Evolutionary conservation across 1,140 invertebrate genomes (phyloP).

Genomic region (Eumeta japonica): DNA sequence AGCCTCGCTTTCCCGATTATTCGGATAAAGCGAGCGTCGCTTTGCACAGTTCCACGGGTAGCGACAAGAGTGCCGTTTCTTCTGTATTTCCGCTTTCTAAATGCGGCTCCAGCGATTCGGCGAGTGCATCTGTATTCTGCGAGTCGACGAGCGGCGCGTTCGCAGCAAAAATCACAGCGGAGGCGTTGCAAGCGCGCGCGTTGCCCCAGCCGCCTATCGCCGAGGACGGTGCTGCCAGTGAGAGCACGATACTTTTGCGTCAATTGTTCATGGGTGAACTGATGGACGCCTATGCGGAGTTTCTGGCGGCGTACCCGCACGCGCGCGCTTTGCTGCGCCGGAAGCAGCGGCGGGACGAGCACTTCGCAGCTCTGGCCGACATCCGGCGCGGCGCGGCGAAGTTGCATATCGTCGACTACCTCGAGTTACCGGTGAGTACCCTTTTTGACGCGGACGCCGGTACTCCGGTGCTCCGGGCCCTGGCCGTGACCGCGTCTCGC

Average conservation of each 20-base stretch:
- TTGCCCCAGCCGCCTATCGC: constrained; percentile 29
- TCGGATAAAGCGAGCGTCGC: constrained; percentile 40
- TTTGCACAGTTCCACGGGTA: constrained; percentile 43
- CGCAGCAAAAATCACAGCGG: constrained; percentile 31
- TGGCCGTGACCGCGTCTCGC: neutral
- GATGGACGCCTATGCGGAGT: constrained; percentile 49
- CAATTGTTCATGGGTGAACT: constrained; percentile 51
- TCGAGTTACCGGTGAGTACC: constrained; percentile 51
- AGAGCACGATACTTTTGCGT: constrained; percentile 48
- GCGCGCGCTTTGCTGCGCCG: constrained; percentile 40
- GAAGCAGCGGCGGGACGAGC: constrained; percentile 45
- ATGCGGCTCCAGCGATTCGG: constrained; percentile 47
- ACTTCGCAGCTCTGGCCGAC: constrained; percentile 47
- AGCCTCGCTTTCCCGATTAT: constrained; percentile 42
- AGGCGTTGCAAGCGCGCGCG: constrained; percentile 36
- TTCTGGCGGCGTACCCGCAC: constrained; percentile 41
- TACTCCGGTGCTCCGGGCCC: neutral
- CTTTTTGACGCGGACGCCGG: neutral
- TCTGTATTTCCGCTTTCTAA: constrained; percentile 51
- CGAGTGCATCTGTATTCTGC: constrained; percentile 41
- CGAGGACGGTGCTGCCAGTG: constrained; percentile 25
- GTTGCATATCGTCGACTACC: constrained; percentile 46
- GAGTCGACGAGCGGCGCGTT: constrained; percentile 45
- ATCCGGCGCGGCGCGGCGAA: constrained; percentile 48
- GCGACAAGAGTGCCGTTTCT: constrained; percentile 46